Evolutionary conservation across 1,140 invertebrate genomes (phyloP), one percentile per base, ranked within the genome.

Genomic region (Heliothis subflexa): DNA sequence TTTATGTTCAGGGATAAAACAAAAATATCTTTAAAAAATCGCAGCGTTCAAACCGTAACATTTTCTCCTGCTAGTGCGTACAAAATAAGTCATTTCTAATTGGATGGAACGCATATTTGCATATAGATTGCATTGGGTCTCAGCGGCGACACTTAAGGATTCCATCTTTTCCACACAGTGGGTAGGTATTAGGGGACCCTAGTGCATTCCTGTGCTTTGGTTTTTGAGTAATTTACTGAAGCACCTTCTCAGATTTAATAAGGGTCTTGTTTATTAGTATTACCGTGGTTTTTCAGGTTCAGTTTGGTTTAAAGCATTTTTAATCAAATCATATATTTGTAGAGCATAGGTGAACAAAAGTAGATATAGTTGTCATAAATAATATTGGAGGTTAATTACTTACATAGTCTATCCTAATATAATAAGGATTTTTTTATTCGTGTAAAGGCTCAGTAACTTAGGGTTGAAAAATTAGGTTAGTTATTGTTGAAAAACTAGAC

Each of bases 91-190:
- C 80, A 78, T 81, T 81, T 80, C 81, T 89, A 86, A 89, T 86
- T 87, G 85, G 68, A 84, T 80, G 82, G 84, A 85, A 86, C 82
- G 84, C 59, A 80, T 85, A 91, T 91, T 92, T 87, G 84, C 90
- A 91, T 92, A 88, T 87, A 91, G 81, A 92, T 92, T 90, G 84
- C 84, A 80, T 79, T 59, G 78, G 77, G 78, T 78, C 73, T 76
- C 82, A 78, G 76, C 81, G 82, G 79, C 81, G 82, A 85, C 83
- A 85, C 84, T 83, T 82, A 79, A 83, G 74, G 50, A 66, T 72
- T 72, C 70, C 47, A 57, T 77, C 33, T 77, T 50, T 54, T 75
- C 10, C 21, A 25, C 18, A 50, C 14, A 50, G 18, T 72, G 16
- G n/a, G 18, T 75, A 25, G 55, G 47, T 49, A n/a, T 21, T 49